These are phyloP conservation scores for Gallinago solitaria DNA, from an alignment of 2,797 vertebrate species.

Conservation along the genomic window DNA sequence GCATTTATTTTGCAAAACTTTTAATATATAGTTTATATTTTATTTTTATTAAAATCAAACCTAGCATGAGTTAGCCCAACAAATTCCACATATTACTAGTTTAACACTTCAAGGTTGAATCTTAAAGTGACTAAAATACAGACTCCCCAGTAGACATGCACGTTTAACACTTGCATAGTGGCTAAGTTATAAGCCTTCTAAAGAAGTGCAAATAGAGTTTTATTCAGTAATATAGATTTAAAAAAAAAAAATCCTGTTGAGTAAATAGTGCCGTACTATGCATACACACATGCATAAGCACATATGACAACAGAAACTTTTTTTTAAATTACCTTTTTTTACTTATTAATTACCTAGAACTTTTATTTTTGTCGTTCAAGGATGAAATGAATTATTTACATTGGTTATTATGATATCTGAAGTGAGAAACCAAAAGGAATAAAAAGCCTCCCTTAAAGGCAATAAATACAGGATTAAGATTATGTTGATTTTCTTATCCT, in stretches of 20 bases:
- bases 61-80: background rate
- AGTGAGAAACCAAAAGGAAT: background rate
- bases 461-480: background rate
- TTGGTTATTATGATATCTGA: background rate
- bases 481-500: background rate
- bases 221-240: background rate
- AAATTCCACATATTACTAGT: background rate
- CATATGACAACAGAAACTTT: background rate
- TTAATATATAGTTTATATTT: background rate
- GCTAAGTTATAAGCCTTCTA: background rate
- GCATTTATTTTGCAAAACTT: background rate
- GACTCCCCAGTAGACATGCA: background rate
- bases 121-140: background rate
- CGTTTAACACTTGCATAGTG: fast-evolving
- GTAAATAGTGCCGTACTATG: background rate
- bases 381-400: background rate
- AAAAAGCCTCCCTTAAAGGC: background rate
- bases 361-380: background rate
- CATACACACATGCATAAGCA: background rate
- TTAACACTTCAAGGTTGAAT: background rate
- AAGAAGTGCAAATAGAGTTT: background rate
- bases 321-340: background rate
- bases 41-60: background rate
- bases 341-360: background rate
- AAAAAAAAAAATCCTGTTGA: background rate